Conservation (phyloP, 2,797 vertebrate genomes). For the Tapirus indicus region DNA sequence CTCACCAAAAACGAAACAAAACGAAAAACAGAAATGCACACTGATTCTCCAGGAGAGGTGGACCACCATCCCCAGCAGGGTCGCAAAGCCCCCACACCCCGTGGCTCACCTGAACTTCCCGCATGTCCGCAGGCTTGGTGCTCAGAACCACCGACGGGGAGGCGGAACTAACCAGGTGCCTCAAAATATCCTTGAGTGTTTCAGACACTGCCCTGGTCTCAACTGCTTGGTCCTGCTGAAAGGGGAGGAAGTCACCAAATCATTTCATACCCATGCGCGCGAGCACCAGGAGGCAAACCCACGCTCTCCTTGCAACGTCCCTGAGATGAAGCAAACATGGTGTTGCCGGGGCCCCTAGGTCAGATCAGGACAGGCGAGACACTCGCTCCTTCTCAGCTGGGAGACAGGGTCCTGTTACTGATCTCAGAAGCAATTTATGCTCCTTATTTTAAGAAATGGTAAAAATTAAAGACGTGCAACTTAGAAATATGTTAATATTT, state of each 20-base stretch:
- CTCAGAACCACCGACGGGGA: constrained; percentile 93
- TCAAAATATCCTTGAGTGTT: constrained; percentile 89
- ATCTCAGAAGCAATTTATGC: neutral
- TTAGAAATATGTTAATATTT: neutral
- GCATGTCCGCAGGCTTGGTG: constrained; percentile 89
- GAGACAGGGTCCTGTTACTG: neutral
- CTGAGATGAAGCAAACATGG: rapidly evolving
- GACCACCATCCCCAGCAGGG: rapidly evolving
- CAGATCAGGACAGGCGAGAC: rapidly evolving
- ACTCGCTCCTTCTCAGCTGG: rapidly evolving
- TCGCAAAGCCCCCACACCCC: rapidly evolving
- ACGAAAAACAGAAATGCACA: no score
- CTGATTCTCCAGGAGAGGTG: rapidly evolving
- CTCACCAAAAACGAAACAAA: no score
- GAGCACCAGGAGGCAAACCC: neutral
- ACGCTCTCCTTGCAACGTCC: no score
- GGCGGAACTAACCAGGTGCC: constrained; percentile 89
- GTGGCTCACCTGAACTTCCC: constrained; percentile 90
- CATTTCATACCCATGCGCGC: rapidly evolving
- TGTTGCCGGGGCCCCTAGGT: rapidly evolving
- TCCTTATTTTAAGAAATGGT: neutral
- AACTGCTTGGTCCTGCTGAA: constrained; percentile 65
- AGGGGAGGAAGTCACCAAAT: neutral
- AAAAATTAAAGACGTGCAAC: neutral
- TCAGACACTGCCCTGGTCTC: constrained; percentile 78